Conservation (phyloP, 2,113 vertebrate genomes). For the Dromiciops gliroides region DNA sequence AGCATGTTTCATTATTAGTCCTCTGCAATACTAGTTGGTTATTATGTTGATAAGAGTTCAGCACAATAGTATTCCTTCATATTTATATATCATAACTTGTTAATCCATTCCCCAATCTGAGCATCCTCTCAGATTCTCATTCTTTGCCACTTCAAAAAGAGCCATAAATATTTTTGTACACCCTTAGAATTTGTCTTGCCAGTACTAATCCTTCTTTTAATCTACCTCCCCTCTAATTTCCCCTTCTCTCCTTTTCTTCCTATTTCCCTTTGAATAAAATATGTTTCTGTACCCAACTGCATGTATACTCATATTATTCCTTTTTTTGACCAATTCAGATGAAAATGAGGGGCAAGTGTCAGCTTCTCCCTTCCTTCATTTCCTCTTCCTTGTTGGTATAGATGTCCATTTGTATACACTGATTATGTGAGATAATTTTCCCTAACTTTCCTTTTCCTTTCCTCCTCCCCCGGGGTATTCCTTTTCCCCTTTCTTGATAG, state of each 20-base stretch:
- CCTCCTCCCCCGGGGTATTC: background rate
- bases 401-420: background rate
- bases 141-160: background rate
- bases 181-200: background rate
- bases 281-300: background rate
- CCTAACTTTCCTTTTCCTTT: background rate
- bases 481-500: background rate
- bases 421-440: background rate
- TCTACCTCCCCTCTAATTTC: background rate
- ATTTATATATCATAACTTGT: background rate
- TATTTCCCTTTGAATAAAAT: constrained; percentile 1
- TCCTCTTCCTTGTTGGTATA: background rate
- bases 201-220: background rate
- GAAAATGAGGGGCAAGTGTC: background rate
- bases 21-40: background rate
- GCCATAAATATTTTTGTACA: background rate
- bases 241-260: background rate
- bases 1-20: background rate
- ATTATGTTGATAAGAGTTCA: background rate
- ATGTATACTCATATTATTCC: background rate
- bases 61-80: background rate
- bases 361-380: background rate
- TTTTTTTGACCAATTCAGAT: background rate
- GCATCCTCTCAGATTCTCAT: background rate
- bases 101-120: background rate